Evolutionary conservation across 1,140 invertebrate genomes (phyloP).

Genomic region (Solenopsis invicta): DNA sequence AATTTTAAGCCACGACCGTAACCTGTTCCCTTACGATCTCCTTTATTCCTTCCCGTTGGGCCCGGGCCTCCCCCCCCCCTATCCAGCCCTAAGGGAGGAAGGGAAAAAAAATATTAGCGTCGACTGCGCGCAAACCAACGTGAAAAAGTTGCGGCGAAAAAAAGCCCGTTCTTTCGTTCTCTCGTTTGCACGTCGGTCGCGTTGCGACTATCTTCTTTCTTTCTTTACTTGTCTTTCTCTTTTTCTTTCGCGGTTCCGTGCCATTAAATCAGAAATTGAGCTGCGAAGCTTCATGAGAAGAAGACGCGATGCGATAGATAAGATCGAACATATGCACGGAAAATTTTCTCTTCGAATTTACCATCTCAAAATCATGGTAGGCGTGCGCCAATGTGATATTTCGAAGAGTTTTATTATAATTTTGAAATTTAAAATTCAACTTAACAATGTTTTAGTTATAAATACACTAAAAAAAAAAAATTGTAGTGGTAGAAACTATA

Average conservation of each 20-base stretch:
- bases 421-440: too few relatives aligned
- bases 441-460: too few relatives aligned
- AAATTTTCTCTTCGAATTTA: too few relatives aligned
- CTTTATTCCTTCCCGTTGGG: constrained; percentile 19
- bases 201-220: background rate
- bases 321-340: too few relatives aligned
- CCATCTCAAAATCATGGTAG: too few relatives aligned
- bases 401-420: too few relatives aligned
- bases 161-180: background rate
- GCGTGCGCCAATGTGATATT: too few relatives aligned
- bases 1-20: constrained; percentile 60
- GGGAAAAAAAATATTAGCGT: constrained; percentile 24
- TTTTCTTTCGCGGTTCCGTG: background rate
- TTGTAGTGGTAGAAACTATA: too few relatives aligned
- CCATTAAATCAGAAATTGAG: background rate
- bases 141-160: background rate
- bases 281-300: background rate
- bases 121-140: background rate
- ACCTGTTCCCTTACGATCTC: constrained; percentile 54
- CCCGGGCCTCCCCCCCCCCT: too few relatives aligned
- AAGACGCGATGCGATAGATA: background rate
- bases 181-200: background rate
- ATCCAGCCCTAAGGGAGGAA: background rate
- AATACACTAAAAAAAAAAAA: too few relatives aligned
- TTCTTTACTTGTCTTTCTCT: background rate